Conservation (phyloP, 2,888 invertebrate genomes). For the Synanthedon tipuliformis region DNA sequence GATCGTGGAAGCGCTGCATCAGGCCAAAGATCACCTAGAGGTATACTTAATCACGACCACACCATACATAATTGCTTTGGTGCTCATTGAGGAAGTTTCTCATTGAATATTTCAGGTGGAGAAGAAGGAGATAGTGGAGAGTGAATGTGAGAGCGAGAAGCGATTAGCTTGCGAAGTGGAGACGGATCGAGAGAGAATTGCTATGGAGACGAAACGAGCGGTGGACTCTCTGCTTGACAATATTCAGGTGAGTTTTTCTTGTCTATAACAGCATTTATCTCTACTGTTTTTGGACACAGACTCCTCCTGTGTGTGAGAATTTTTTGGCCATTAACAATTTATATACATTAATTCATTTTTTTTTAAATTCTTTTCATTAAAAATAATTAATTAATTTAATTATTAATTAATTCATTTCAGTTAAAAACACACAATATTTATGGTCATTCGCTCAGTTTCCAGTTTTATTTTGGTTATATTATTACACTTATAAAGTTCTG, state of each 20-base stretch:
- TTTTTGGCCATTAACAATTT: neutral
- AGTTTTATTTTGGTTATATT: too few relatives aligned
- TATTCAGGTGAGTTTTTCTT: constrained; percentile 20
- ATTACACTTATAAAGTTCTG: too few relatives aligned
- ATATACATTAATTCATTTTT: too few relatives aligned
- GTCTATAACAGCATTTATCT: neutral
- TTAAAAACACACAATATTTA: too few relatives aligned
- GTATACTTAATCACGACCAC: constrained; percentile 11
- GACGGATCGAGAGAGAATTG: constrained; percentile 10
- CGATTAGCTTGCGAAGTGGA: constrained; percentile 11
- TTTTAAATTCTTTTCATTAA: too few relatives aligned
- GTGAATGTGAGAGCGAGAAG: constrained; percentile 11
- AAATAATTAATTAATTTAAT: too few relatives aligned
- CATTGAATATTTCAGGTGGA: constrained; percentile 18
- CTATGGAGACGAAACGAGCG: constrained; percentile 10
- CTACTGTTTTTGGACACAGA: neutral
- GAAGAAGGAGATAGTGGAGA: constrained; percentile 11
- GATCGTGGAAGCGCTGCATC: constrained; percentile 17
- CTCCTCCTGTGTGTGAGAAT: neutral
- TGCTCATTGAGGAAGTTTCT: neutral
- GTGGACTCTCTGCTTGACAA: constrained; percentile 14
- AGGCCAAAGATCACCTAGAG: constrained; percentile 20
- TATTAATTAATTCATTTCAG: too few relatives aligned
- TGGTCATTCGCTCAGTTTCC: too few relatives aligned
- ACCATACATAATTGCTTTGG: too few relatives aligned